These are phyloP conservation scores for Oncorhynchus tshawytscha DNA, from an alignment of 2,113 vertebrate genomes.

Conservation along the genomic window DNA sequence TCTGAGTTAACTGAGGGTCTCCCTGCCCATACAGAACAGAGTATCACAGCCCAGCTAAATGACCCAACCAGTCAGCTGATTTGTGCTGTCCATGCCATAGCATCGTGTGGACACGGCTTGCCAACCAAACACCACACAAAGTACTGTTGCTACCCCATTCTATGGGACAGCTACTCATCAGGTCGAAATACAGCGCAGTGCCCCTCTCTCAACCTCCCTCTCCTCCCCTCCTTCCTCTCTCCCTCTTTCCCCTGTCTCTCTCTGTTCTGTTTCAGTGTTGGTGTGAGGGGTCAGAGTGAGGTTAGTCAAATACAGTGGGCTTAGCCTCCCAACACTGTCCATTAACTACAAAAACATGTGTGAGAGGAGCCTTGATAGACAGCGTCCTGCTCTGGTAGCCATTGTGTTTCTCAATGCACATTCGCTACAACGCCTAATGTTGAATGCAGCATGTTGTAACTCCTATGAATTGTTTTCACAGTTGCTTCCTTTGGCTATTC, in stretches of 20 bases:
- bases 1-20: background rate
- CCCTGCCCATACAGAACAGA: background rate
- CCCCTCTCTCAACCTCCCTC: slow-evolving; percentile 20
- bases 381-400: slow-evolving; percentile 54
- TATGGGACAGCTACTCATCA: slow-evolving; percentile 33
- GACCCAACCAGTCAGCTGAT: slow-evolving; percentile 48
- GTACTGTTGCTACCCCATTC: slow-evolving; percentile 13
- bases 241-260: slow-evolving; percentile 30
- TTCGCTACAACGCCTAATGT: background rate
- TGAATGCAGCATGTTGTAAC: background rate
- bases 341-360: slow-evolving; percentile 76
- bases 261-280: slow-evolving; percentile 31
- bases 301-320: slow-evolving; percentile 75
- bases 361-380: slow-evolving; percentile 47
- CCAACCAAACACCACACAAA: slow-evolving; percentile 61
- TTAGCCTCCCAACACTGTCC: slow-evolving; percentile 69
- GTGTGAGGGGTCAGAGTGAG: slow-evolving; percentile 66
- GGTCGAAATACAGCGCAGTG: slow-evolving; percentile 12
- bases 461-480: background rate
- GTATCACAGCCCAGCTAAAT: background rate
- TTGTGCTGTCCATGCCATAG: slow-evolving; percentile 33
- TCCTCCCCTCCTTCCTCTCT: slow-evolving; percentile 18
- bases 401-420: slow-evolving; percentile 47
- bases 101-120: slow-evolving; percentile 34
- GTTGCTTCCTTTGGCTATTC: background rate